Percentiles rank a stretch among this genome's conserved stretches.
phyloP scores from a whole-genome alignment of 2,797 vertebrate genomes.

The Epinephelus coioides region DNA sequence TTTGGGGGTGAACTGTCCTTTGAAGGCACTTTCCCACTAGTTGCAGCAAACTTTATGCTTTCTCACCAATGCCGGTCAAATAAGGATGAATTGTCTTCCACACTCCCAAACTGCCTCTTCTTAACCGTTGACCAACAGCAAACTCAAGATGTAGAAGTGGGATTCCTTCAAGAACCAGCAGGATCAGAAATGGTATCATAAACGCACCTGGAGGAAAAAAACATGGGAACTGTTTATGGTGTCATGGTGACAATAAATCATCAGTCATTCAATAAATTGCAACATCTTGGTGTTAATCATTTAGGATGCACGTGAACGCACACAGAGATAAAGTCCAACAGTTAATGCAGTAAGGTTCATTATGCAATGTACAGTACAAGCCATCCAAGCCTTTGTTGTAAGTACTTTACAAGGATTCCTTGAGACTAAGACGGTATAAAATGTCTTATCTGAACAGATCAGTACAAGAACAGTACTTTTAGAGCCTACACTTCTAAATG shows the following conservation, averaged over 20 bases:
- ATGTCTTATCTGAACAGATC: conserved; percentile 18
- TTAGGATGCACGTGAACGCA: background rate
- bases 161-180: conserved; percentile 92
- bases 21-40: background rate
- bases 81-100: conserved; percentile 91
- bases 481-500: background rate
- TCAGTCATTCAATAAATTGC: background rate
- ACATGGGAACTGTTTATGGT: background rate
- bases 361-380: background rate
- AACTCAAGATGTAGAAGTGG: conserved; percentile 93
- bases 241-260: background rate
- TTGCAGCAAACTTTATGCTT: conserved; percentile 1
- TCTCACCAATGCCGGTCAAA: conserved; percentile 90
- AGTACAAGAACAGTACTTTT: background rate
- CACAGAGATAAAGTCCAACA: background rate
- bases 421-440: background rate
- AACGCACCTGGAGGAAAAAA: conserved; percentile 88
- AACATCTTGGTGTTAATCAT: conserved; percentile 29
- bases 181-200: conserved; percentile 95
- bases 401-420: conserved; percentile 9
- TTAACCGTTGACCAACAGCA: conserved; percentile 92
- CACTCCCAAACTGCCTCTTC: conserved; percentile 88
- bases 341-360: background rate
- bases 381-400: background rate
- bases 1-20: no score